These are phyloP conservation scores for Dolichomitus sp. DNA, from an alignment of 2,888 invertebrate species.

Conservation along the genomic window DNA sequence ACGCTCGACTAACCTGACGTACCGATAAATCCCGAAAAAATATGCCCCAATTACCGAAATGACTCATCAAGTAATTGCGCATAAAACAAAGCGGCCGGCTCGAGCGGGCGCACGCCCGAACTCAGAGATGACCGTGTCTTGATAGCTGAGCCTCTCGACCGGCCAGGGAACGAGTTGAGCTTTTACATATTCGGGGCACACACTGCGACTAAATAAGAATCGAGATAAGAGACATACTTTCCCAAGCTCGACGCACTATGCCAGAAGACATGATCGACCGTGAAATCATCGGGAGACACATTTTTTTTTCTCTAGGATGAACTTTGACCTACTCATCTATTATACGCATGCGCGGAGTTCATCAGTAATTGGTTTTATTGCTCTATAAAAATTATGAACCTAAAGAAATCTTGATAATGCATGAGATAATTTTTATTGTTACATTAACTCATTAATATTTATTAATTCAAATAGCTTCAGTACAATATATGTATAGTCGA, in stretches of 20 bases:
- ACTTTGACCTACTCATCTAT: slow-evolving; percentile 21
- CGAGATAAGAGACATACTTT: slow-evolving; percentile 80
- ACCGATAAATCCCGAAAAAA: slow-evolving; percentile 82
- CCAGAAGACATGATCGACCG: slow-evolving; percentile 72
- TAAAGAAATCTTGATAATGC: neutral
- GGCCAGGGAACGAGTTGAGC: slow-evolving; percentile 57
- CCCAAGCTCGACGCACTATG: slow-evolving; percentile 71
- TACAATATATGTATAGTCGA: too few relatives aligned
- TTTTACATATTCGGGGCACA: slow-evolving; percentile 81
- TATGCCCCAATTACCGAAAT: slow-evolving; percentile 84
- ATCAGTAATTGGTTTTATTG: neutral
- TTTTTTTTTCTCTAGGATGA: slow-evolving; percentile 36
- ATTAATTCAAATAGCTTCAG: neutral
- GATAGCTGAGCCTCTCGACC: slow-evolving; percentile 72
- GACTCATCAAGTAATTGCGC: slow-evolving; percentile 85
- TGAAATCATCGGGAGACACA: slow-evolving; percentile 49
- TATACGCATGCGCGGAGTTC: neutral
- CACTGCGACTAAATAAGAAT: slow-evolving; percentile 74
- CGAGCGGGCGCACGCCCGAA: slow-evolving; percentile 54
- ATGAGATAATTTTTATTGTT: too few relatives aligned
- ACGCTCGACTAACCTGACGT: slow-evolving; percentile 69
- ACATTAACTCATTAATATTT: too few relatives aligned
- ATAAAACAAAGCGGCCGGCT: slow-evolving; percentile 73
- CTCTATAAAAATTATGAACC: neutral
- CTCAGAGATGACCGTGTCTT: slow-evolving; percentile 73